Percentiles rank a stretch among this genome's conserved stretches.
Conservation (phyloP, 2,113 vertebrate genomes). For the Micromys minutus region DNA sequence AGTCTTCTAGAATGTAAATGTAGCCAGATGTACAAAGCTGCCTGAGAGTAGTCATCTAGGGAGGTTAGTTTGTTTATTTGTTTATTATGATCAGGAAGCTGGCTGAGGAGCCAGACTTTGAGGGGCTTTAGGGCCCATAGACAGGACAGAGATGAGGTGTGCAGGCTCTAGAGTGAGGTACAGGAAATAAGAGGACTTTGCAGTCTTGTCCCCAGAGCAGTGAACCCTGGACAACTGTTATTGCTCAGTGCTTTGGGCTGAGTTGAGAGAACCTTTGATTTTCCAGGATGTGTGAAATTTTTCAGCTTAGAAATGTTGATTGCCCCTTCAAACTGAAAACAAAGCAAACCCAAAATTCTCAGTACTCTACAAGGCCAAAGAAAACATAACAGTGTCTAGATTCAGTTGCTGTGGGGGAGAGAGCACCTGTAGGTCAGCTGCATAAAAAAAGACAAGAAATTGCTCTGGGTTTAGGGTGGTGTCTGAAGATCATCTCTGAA, state of each 20-base stretch:
- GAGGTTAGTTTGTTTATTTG: neutral
- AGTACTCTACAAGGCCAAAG: neutral
- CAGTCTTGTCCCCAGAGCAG: fast-evolving
- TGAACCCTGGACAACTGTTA: neutral
- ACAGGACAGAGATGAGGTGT: neutral
- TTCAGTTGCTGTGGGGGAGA: neutral
- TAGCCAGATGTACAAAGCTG: neutral
- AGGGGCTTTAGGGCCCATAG: neutral
- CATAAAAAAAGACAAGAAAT: neutral
- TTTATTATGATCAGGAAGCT: neutral
- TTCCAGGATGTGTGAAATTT: slow-evolving; percentile 22
- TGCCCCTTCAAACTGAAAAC: neutral
- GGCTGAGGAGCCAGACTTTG: neutral
- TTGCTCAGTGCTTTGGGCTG: neutral
- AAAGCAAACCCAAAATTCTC: neutral
- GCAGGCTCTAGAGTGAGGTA: neutral
- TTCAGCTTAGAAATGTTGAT: slow-evolving; percentile 36
- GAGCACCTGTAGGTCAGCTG: too few species aligned
- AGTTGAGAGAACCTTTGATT: neutral
- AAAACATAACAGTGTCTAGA: neutral
- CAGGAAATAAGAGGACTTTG: neutral
- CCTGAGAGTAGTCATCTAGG: neutral
- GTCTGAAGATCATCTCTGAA: neutral
- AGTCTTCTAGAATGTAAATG: slow-evolving; percentile 2
- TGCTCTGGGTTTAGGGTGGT: neutral